These are phyloP conservation scores for Pelobates cultripes DNA, from an alignment of 2,797 vertebrate species.

Conservation along the genomic window DNA sequence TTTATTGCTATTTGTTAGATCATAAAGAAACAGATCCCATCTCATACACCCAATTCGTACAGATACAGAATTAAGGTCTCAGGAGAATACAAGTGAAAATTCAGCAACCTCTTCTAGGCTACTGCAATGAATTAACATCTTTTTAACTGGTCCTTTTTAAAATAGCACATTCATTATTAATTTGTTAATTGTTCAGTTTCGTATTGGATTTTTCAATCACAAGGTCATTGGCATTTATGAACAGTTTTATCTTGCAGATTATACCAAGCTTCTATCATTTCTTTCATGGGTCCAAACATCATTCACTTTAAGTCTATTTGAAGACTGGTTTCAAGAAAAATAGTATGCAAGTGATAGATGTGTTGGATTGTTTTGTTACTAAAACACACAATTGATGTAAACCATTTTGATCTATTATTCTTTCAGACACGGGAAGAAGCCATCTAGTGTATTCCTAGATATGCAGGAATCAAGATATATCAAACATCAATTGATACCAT, in stretches of 20 bases:
- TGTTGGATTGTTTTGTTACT: conserved; percentile 20
- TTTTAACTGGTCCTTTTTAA: no score
- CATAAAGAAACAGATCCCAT: no score
- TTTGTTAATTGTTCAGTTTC: no score
- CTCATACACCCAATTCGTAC: no score
- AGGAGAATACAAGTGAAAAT: no score
- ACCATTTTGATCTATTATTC: conserved; percentile 43
- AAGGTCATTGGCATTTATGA: neutral
- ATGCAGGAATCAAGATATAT: neutral
- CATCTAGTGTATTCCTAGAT: conserved; percentile 19
- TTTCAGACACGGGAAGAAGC: conserved; percentile 32
- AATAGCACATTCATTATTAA: no score
- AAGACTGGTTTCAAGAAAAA: neutral
- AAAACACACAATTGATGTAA: conserved; percentile 26
- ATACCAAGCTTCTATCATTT: conserved; percentile 10
- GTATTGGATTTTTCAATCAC: no score
- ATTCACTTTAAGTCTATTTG: conserved; percentile 3
- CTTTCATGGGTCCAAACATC: conserved; percentile 25
- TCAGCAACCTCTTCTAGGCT: no score
- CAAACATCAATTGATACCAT: neutral
- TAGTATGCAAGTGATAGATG: conserved; percentile 30
- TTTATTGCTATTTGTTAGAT: no score
- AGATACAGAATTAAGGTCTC: no score
- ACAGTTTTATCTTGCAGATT: neutral
- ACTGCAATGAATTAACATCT: no score